phyloP scores from a whole-genome alignment of 2,797 vertebrate genomes.

The Urosaurus nigricauda region DNA sequence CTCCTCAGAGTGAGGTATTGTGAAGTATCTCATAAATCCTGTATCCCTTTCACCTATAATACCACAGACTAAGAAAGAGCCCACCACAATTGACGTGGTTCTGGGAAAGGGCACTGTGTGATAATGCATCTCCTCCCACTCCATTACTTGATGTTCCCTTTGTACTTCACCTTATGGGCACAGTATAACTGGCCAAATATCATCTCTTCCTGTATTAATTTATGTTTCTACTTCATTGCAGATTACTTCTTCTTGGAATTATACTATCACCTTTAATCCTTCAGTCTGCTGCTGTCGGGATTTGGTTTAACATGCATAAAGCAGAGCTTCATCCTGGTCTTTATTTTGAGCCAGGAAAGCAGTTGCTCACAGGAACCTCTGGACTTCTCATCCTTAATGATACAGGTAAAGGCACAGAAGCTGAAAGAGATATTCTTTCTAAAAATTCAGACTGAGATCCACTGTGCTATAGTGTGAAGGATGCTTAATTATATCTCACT shows the following conservation, averaged over 20 bases:
- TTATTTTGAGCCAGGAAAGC: conserved; percentile 82
- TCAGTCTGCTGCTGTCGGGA: conserved; percentile 63
- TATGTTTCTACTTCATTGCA: conserved; percentile 65
- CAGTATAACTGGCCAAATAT: accelerated
- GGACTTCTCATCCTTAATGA: conserved; percentile 88
- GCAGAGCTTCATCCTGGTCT: conserved; percentile 84
- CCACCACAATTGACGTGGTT: not conserved
- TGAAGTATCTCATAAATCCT: not conserved
- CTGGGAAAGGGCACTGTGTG: not conserved
- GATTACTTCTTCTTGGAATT: conserved; percentile 83
- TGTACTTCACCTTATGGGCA: not conserved
- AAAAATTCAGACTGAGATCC: not conserved
- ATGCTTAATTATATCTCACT: not conserved
- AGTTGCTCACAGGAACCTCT: conserved; percentile 75
- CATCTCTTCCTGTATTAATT: not conserved
- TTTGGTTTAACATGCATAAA: conserved; percentile 72
- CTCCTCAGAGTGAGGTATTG: not conserved
- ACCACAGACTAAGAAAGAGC: not conserved
- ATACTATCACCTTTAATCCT: conserved; percentile 84
- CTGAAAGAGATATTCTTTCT: not conserved
- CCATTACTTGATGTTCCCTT: not conserved
- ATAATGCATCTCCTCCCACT: not conserved
- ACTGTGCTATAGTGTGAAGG: not conserved
- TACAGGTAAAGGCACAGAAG: conserved; percentile 77
- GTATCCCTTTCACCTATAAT: not conserved